Conservation (phyloP, 1,140 invertebrate species). For the Drosophila persimilis region DNA sequence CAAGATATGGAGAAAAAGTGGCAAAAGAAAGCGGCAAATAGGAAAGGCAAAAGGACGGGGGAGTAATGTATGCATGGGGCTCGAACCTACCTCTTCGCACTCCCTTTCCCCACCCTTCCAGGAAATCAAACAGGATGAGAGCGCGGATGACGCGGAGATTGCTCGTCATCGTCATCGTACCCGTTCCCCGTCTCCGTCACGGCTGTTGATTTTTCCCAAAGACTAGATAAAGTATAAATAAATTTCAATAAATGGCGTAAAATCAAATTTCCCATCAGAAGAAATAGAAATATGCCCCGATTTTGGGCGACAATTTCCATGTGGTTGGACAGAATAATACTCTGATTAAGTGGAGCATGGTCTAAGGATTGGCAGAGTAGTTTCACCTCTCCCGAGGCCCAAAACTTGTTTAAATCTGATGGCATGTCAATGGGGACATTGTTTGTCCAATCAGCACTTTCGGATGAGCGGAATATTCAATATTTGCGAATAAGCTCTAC, state of each 20-base stretch:
- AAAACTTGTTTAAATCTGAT: too few species aligned
- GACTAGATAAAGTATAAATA: slow-evolving; percentile 71
- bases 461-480: too few species aligned
- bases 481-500: too few species aligned
- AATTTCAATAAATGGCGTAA: slow-evolving; percentile 73
- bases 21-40: not conserved
- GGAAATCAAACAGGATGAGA: slow-evolving; percentile 32
- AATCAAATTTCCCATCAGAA: slow-evolving; percentile 68
- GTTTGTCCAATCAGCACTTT: too few species aligned
- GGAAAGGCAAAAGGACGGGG: not conserved
- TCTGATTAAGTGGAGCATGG: too few species aligned
- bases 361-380: too few species aligned
- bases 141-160: slow-evolving; percentile 43
- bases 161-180: slow-evolving; percentile 18
- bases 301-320: too few species aligned
- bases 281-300: not conserved
- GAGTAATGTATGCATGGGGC: slow-evolving; percentile 51
- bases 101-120: not conserved
- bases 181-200: not conserved
- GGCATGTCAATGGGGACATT: too few species aligned
- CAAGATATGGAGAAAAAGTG: too few species aligned
- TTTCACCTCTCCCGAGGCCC: too few species aligned
- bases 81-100: not conserved
- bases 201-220: slow-evolving; percentile 4
- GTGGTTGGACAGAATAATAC: too few species aligned